Conservation (phyloP, 2,888 invertebrate genomes). For the Invenusta paracnida region DNA sequence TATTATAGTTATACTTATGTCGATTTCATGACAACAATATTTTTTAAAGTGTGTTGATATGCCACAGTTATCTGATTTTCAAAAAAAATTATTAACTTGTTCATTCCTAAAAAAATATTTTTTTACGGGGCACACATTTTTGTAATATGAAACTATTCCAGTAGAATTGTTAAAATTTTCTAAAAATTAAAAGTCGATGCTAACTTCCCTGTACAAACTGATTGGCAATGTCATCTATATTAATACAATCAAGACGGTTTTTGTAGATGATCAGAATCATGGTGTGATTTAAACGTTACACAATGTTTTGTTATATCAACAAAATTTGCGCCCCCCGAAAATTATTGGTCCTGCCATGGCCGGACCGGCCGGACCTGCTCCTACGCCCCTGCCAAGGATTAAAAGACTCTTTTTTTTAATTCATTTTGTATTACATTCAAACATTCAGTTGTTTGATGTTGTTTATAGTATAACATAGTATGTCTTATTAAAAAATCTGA, state of each 20-base stretch:
- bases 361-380: neutral
- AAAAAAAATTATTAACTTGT: too few species aligned
- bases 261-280: neutral
- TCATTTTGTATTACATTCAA: too few species aligned
- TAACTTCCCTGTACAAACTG: neutral
- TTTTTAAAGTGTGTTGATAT: too few species aligned
- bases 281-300: neutral
- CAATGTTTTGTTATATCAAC: neutral
- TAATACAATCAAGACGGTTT: neutral
- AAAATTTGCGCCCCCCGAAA: neutral
- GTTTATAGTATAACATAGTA: too few species aligned
- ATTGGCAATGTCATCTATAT: too few species aligned
- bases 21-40: too few species aligned
- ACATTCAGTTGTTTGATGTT: too few species aligned
- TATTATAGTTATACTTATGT: too few species aligned
- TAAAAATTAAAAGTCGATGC: neutral
- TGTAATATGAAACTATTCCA: neutral
- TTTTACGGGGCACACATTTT: neutral
- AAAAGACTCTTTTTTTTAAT: too few species aligned
- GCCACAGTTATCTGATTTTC: too few species aligned
- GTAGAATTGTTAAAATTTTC: neutral
- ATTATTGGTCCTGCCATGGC: neutral
- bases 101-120: too few species aligned
- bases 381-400: neutral
- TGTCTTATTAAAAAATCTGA: too few species aligned